A percentile compares a stretch with the other conserved stretches of the same genome.
Conservation (phyloP, 2,113 vertebrate genomes). For the Eleginops maclovinus region DNA sequence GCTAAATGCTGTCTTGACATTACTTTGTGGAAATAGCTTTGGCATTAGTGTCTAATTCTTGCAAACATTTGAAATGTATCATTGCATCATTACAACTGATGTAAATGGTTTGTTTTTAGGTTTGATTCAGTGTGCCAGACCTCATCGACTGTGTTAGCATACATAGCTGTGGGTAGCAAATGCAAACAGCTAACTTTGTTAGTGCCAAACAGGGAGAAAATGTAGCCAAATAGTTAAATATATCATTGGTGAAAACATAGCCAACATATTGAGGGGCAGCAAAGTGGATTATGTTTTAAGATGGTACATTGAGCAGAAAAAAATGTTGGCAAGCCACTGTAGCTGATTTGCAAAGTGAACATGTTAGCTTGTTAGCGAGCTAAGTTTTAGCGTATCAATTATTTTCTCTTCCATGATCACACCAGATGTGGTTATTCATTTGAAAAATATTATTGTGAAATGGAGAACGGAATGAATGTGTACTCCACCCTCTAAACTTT, state of each 20-base stretch:
- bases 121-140: constrained; percentile 10
- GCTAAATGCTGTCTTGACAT: not conserved
- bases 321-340: not conserved
- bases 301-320: not conserved
- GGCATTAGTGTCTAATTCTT: not conserved
- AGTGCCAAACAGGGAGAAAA: not conserved
- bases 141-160: not conserved
- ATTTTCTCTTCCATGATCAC: not conserved
- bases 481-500: constrained; percentile 2
- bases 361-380: not conserved
- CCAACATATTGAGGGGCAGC: not conserved
- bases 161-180: not conserved
- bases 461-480: constrained; percentile 4
- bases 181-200: not conserved
- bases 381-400: not conserved
- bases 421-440: constrained; percentile 2
- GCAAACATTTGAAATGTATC: not conserved
- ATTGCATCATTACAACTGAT: not conserved
- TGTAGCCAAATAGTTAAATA: not conserved
- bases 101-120: not conserved
- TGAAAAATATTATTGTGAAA: not conserved
- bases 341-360: not conserved
- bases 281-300: not conserved
- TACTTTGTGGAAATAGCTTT: not conserved
- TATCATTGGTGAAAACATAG: not conserved